Evolutionary conservation across 2,888 invertebrate genomes (phyloP), one percentile per base, ranked within the genome.

Genomic region (Cephus runcator): DNA sequence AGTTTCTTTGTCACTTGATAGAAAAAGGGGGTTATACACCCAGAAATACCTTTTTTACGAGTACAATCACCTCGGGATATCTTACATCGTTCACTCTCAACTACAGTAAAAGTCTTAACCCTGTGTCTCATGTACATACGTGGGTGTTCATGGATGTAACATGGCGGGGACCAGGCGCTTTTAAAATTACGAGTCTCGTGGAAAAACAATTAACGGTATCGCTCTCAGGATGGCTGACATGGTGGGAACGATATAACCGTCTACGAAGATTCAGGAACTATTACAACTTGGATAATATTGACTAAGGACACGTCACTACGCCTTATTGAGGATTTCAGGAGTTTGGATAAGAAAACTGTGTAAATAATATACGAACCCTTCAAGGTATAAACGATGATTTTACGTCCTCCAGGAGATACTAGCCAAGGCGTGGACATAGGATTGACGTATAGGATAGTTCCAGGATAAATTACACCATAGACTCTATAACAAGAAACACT

Each of bases 11-110:
- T 71, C 69, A 77, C 69, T 69, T 40, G 75, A n/a, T 31, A 40
- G 69, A 77, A 75, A 75, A 34, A 40, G 77, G 40, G 56, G 23
- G 56, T 56, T 56, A 23, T 56, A 56, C 69, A 77, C 80, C 80
- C 78, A 79, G 77, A 78, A 82, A 80, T 74, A 84, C 81, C 81
- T 80, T 80, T 84, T 83, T 84, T 83, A 83, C 78, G 83, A 83
- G 83, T 80, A 75, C 81, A 80, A 82, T 83, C 73, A 75, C 56
- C 56, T 56, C 56, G 56, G 23, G 2, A 56, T 56, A 23, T 56
- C 56, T 23, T 56, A 23, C 23, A 56, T 56, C 56, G 56, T 56
- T 23, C 23, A 56, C 9, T 56, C 56, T 9, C 23, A 56, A 9
- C 56, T 1, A 23, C 56, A 56, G 56, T 56, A 56, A 15, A 56